A percentile compares a stretch with the other conserved stretches of the same genome.
These are phyloP conservation scores for Leptoclinus maculatus DNA, from an alignment of 2,797 vertebrate genomes.

Conservation along the genomic window DNA sequence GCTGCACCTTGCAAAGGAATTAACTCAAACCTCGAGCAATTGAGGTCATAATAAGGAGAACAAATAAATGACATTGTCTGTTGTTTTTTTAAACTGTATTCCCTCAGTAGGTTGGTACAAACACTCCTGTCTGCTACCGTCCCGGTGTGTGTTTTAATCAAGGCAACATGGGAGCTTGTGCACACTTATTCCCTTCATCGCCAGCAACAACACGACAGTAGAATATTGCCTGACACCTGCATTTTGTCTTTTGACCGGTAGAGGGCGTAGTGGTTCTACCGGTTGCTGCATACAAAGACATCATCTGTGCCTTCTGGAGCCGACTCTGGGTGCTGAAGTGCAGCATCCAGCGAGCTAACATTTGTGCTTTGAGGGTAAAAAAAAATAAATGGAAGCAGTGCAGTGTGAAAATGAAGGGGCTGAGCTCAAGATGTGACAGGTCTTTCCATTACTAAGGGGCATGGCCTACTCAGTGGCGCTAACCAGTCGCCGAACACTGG, in stretches of 20 bases:
- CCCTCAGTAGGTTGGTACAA: neutral
- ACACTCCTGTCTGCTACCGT: neutral
- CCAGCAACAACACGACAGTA: neutral
- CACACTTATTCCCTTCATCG: constrained; percentile 19
- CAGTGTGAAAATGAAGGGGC: constrained; percentile 37
- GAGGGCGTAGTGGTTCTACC: constrained; percentile 66
- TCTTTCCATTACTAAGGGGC: constrained; percentile 47
- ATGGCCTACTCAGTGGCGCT: constrained; percentile 15
- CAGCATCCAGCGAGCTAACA: constrained; percentile 25
- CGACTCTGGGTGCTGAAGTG: constrained; percentile 28
- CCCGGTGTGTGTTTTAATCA: constrained; percentile 31
- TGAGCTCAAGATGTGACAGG: constrained; percentile 49
- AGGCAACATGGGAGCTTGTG: constrained; percentile 31
- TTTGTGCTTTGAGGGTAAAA: constrained; percentile 35
- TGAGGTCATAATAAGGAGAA: neutral
- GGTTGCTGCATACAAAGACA: constrained; percentile 36
- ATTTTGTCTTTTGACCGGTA: constrained; percentile 58
- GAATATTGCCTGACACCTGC: constrained; percentile 26
- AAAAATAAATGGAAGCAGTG: constrained; percentile 12
- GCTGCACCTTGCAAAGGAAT: constrained; percentile 12
- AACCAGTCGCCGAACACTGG: constrained; percentile 42
- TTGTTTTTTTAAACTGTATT: neutral
- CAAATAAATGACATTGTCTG: neutral
- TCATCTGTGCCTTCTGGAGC: constrained; percentile 29
- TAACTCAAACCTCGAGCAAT: neutral